Evolutionary conservation across 2,113 vertebrate species (phyloP).

Genomic region (Notechis scutatus): DNA sequence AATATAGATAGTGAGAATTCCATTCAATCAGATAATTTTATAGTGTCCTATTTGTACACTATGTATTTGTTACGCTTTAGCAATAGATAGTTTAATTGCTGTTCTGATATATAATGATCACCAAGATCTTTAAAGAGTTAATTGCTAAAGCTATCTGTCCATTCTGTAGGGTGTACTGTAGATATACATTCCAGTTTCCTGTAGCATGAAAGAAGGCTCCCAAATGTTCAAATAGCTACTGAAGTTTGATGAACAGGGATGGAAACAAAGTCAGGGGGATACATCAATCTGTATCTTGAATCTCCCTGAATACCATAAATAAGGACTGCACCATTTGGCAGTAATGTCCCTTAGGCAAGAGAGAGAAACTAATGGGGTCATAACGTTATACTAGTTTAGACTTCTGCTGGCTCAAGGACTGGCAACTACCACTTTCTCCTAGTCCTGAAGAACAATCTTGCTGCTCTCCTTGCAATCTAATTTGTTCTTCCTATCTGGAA

Average conservation of each 20-base stretch:
- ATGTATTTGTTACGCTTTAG: background rate
- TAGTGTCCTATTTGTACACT: background rate
- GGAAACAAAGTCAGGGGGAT: background rate
- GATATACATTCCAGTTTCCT: background rate
- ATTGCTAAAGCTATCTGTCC: background rate
- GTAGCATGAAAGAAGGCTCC: background rate
- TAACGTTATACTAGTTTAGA: background rate
- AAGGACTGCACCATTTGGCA: background rate
- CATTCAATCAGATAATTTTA: background rate
- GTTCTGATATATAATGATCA: background rate
- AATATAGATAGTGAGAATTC: background rate
- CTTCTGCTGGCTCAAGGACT: background rate
- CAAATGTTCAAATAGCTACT: background rate
- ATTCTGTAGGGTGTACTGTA: background rate
- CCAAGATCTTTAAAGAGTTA: background rate
- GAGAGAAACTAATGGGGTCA: background rate
- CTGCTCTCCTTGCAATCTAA: background rate
- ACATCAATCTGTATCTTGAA: background rate
- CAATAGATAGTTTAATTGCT: background rate
- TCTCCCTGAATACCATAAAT: background rate
- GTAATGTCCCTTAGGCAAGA: background rate
- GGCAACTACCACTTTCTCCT: background rate
- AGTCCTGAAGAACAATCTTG: background rate
- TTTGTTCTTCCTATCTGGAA: background rate
- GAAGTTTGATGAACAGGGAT: background rate